Evolutionary conservation across 2,113 vertebrate genomes (phyloP), one percentile per base, ranked within the genome.

Genomic region (Etia nguti): DNA sequence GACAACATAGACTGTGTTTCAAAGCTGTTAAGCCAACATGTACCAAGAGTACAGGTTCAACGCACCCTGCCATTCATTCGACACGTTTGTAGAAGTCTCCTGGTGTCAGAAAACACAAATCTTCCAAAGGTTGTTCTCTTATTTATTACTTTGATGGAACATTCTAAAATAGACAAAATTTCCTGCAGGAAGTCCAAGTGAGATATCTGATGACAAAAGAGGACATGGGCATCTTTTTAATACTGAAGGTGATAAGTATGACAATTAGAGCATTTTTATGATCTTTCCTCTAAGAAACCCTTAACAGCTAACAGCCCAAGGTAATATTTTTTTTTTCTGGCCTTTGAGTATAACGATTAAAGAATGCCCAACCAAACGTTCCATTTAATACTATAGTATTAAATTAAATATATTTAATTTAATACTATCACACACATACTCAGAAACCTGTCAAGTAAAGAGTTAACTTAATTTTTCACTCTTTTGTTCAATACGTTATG

Each of bases 311-410:
- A 36, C 10, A 11, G 2, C 59, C 10, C 0, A 62, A 20, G 1
- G 3, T 0, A 20, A 0, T 62, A 2, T 7, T 36, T 62, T 62
- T 7, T 36, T 62, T 62, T 16, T 7, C 0, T 62, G 0, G 6
- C 2, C 0, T 11, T 62, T 36, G 4, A 36, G 16, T 10, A 36
- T 11, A 36, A 62, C 36, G 0, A 36, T 0, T 1, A 62, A 20
- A 36, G 3, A 20, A 20, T 62, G 29, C 59, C 29, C 7, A 62
- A 62, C 10, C 6, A 62, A 20, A 20, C 6, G 34, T 62, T 62
- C 20, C 59, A 62, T 60, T 10, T 60, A 60, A 34, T 11, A 11
- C 1, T 62, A n/a, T n/a, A n/a, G n/a, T n/a, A n/a, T n/a, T n/a
- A n/a, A n/a, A n/a, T n/a, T n/a, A n/a, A n/a, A n/a, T n/a, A n/a